phyloP scores from a whole-genome alignment of 1,140 invertebrate genomes.

The Drosophila pseudoobscura region DNA sequence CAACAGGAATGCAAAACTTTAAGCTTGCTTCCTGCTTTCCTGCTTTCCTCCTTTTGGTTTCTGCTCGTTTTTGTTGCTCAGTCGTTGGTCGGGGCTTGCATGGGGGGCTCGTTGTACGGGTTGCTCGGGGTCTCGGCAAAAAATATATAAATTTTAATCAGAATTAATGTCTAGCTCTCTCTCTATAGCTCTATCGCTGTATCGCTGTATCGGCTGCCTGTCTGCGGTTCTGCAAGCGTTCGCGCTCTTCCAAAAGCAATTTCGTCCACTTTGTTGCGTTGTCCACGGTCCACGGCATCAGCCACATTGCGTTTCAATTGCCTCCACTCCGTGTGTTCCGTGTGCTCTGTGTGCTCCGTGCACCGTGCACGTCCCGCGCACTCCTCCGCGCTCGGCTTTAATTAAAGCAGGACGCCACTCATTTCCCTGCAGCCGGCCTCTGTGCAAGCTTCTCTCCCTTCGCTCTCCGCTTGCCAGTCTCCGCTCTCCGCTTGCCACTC shows the following conservation, averaged over 20 bases:
- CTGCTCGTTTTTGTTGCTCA: constrained; percentile 31
- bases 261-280: constrained; percentile 81
- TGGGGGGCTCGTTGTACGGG: too few relatives aligned
- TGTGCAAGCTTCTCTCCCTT: constrained; percentile 20
- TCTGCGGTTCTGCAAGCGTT: background rate
- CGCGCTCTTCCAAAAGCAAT: constrained; percentile 69
- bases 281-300: constrained; percentile 72
- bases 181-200: constrained; percentile 3
- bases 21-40: constrained; percentile 8
- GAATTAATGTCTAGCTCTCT: constrained; percentile 55
- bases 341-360: constrained; percentile 1
- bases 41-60: constrained; percentile 14
- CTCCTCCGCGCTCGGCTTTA: constrained; percentile 65
- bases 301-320: constrained; percentile 78
- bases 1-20: constrained; percentile 24
- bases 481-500: too few relatives aligned
- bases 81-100: too few relatives aligned
- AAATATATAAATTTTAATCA: constrained; percentile 54
- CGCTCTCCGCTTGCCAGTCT: too few relatives aligned
- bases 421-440: constrained; percentile 66
- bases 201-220: constrained; percentile 12
- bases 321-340: constrained; percentile 5
- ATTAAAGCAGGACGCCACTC: constrained; percentile 75
- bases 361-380: constrained; percentile 24
- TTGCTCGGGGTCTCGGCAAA: too few relatives aligned